Conservation (phyloP, 2,797 vertebrate species). For the Staurois parvus region DNA sequence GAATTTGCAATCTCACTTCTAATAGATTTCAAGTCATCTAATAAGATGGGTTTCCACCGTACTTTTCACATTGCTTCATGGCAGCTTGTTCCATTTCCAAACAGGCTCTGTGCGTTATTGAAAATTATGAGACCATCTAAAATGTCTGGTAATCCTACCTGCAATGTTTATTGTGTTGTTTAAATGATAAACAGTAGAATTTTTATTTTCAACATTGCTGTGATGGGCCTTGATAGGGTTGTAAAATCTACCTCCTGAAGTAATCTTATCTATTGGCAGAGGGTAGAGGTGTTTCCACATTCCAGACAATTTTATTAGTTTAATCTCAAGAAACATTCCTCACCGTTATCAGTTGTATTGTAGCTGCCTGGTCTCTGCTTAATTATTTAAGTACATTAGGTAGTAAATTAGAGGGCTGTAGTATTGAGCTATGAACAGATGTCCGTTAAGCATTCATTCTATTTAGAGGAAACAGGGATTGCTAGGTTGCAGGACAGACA, state of each 20-base stretch:
- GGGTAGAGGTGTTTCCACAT: not conserved
- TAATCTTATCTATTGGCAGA: not conserved
- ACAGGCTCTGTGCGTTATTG: constrained; percentile 20
- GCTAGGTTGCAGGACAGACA: not conserved
- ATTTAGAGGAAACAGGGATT: not conserved
- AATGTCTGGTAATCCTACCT: not conserved
- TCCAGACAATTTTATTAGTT: constrained; percentile 32
- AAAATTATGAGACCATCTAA: constrained; percentile 16
- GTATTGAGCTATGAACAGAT: constrained; percentile 26
- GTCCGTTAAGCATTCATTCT: not conserved
- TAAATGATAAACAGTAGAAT: not conserved
- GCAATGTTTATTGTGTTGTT: constrained; percentile 1
- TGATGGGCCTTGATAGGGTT: constrained; percentile 3
- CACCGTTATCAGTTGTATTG: not conserved
- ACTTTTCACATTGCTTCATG: not conserved
- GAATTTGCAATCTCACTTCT: no score
- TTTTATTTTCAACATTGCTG: not conserved
- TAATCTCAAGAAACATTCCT: constrained; percentile 27
- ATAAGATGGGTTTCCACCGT: not conserved
- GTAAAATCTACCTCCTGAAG: not conserved
- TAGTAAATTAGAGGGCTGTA: constrained; percentile 4
- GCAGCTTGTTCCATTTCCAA: not conserved
- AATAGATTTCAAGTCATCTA: not conserved
- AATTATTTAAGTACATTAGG: constrained; percentile 45
- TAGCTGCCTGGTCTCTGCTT: constrained; percentile 21